Evolutionary conservation across 1,140 invertebrate species (phyloP).

Genomic region (Halotydeus destructor): DNA sequence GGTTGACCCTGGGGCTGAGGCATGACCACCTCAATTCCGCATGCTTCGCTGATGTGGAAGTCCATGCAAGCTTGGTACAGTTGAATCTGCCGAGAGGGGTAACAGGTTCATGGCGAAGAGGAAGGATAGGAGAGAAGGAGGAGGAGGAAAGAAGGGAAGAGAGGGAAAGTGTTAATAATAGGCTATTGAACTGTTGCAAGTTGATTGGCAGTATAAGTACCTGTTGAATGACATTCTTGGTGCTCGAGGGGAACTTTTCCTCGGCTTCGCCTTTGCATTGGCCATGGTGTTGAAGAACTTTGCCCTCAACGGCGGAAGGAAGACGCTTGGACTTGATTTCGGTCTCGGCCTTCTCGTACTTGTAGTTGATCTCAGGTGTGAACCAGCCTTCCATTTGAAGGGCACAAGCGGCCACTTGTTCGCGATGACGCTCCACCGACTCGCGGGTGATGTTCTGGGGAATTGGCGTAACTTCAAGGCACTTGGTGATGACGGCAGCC

Average conservation of each 20-base stretch:
- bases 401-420: slow-evolving; percentile 16
- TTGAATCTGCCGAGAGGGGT: no score
- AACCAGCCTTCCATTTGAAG: slow-evolving; percentile 12
- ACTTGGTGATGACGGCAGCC: slow-evolving; percentile 17
- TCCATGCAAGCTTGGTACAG: slow-evolving; percentile 22
- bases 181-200: slow-evolving; percentile 10
- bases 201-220: no score
- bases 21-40: slow-evolving; percentile 14
- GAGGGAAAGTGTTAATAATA: no score
- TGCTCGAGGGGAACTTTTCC: slow-evolving; percentile 12
- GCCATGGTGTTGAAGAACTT: slow-evolving; percentile 11
- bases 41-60: slow-evolving; percentile 11
- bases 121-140: no score
- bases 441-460: slow-evolving; percentile 14
- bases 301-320: slow-evolving; percentile 11
- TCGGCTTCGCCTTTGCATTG: slow-evolving; percentile 13
- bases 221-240: slow-evolving; percentile 8
- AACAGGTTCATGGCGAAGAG: no score
- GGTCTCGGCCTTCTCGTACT: slow-evolving; percentile 18
- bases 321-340: slow-evolving; percentile 20
- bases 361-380: slow-evolving; percentile 17
- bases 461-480: slow-evolving; percentile 14
- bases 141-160: no score
- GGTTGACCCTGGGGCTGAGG: slow-evolving; percentile 1
- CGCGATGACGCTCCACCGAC: slow-evolving; percentile 14